Evolutionary conservation across 2,797 vertebrate genomes (phyloP).

Genomic region (Champsocephalus gunnari): DNA sequence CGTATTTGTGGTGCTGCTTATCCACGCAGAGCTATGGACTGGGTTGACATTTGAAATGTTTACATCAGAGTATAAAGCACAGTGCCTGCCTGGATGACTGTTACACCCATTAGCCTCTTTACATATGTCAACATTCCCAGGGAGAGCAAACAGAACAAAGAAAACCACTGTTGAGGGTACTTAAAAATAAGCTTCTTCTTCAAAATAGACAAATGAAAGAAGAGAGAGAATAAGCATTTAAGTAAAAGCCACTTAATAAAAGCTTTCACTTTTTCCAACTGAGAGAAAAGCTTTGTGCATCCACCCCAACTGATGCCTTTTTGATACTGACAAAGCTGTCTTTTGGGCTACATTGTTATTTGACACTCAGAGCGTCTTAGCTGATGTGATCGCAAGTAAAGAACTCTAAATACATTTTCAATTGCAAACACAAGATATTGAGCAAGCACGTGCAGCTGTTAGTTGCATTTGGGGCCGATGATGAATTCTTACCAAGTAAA

Average conservation of each 20-base stretch:
- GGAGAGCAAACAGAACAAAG: conserved; percentile 59
- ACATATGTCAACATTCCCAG: conserved; percentile 67
- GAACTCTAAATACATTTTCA: background rate
- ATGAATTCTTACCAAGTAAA: background rate
- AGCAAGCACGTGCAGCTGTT: background rate
- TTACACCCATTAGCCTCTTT: conserved; percentile 71
- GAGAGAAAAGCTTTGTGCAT: conserved; percentile 6
- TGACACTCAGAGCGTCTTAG: background rate
- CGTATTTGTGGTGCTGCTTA: conserved; percentile 66
- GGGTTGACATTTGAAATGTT: conserved; percentile 72
- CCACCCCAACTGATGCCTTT: conserved; percentile 12
- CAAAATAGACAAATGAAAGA: conserved; percentile 48
- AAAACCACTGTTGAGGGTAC: conserved; percentile 29
- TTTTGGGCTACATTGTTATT: conserved; percentile 1
- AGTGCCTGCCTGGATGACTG: conserved; percentile 50
- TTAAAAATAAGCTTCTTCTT: conserved; percentile 42
- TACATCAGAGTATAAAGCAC: conserved; percentile 64
- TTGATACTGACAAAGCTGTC: conserved; percentile 10
- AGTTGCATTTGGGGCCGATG: background rate
- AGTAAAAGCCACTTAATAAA: conserved; percentile 22
- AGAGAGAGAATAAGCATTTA: conserved; percentile 36
- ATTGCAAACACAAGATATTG: background rate
- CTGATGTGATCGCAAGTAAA: conserved; percentile 6
- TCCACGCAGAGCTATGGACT: conserved; percentile 45
- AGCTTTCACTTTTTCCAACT: conserved; percentile 31